Conservation (phyloP, 2,888 invertebrate species). For the Ditylenchus weischeri region DNA sequence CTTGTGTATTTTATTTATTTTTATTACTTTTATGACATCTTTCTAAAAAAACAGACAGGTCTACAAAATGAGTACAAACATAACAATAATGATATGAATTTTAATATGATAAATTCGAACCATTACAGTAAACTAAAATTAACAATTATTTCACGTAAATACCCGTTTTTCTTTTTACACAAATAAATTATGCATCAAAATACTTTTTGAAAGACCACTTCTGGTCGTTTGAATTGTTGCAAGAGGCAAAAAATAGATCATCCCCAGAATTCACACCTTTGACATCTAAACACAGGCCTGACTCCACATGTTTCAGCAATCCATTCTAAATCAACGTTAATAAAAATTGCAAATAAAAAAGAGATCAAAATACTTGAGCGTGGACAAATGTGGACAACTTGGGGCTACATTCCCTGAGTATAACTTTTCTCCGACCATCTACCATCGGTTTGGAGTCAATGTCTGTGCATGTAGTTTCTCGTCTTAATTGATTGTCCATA, state of each 20-base stretch:
- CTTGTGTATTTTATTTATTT: too few species aligned
- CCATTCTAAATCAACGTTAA: conserved; percentile 32
- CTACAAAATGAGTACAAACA: too few species aligned
- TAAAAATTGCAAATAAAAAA: not conserved
- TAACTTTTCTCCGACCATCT: conserved; percentile 12
- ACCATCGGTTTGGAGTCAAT: conserved; percentile 3
- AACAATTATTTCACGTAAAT: not conserved
- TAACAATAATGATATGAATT: too few species aligned
- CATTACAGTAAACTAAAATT: too few species aligned
- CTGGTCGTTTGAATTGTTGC: conserved; percentile 11
- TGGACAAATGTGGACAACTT: conserved; percentile 28
- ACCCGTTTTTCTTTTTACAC: not conserved
- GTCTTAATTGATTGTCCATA: conserved; percentile 36
- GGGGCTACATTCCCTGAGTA: conserved; percentile 24
- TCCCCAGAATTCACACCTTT: conserved; percentile 53
- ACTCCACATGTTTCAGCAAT: conserved; percentile 51
- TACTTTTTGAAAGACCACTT: conserved; percentile 20
- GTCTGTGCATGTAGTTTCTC: conserved; percentile 45
- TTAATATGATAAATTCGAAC: too few species aligned
- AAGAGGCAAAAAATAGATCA: conserved; percentile 44
- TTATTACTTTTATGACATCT: too few species aligned
- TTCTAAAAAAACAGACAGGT: too few species aligned
- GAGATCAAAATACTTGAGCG: conserved; percentile 12
- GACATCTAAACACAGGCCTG: conserved; percentile 59
- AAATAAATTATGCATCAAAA: conserved; percentile 3